Conservation (phyloP, 2,113 vertebrate species). For the Catagonus wagneri region DNA sequence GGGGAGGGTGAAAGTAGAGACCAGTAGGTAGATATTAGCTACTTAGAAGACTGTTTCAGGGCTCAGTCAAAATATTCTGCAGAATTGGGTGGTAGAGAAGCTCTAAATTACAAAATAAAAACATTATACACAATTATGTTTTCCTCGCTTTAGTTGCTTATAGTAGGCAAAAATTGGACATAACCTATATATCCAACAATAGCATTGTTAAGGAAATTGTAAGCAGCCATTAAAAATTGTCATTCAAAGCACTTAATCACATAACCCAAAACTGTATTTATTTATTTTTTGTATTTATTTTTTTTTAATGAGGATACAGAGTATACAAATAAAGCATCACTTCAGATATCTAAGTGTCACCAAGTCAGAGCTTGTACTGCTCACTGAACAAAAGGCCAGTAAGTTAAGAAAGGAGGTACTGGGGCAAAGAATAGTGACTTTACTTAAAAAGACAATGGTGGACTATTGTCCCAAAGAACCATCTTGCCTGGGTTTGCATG, state of each 20-base stretch:
- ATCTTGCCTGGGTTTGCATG: background rate
- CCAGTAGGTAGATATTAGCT: background rate
- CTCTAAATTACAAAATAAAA: background rate
- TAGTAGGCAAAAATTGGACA: background rate
- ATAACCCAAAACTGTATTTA: background rate
- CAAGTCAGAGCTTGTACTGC: background rate
- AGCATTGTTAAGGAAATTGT: background rate
- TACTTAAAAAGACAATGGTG: background rate
- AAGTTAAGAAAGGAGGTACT: background rate
- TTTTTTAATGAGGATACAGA: background rate
- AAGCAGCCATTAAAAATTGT: background rate
- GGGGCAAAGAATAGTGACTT: background rate
- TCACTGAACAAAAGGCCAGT: background rate
- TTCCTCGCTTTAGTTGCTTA: background rate
- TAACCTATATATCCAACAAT: background rate
- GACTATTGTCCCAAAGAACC: background rate
- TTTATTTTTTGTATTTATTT: no score
- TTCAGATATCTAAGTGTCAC: background rate
- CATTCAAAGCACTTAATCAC: background rate
- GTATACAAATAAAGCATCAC: background rate
- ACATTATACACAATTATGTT: background rate
- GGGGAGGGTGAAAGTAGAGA: background rate
- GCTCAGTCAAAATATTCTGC: background rate
- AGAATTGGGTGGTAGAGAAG: background rate
- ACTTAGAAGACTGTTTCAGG: background rate